Base-by-base conservation (phyloP, 2,797 vertebrate species). In the Pseudomugil gertrudae region DNA sequence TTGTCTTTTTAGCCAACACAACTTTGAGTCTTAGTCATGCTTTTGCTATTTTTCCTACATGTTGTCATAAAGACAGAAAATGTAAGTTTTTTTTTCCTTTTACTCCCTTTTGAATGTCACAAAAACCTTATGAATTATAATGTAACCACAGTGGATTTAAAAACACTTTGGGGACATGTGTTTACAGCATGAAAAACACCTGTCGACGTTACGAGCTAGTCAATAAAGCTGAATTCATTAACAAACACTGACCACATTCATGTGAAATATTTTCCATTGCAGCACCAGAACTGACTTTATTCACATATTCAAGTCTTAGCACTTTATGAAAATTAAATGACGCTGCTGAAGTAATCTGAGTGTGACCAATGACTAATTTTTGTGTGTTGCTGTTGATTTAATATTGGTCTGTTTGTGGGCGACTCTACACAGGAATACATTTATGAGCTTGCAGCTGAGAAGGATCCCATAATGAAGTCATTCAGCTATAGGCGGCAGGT, bases 241-340 rank as follows among this genome's bases (percentile, higher is more conserved):
- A 77, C 57, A 74, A 83, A 90, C 89, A 90, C 85, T 82, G 80
- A 74, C 67, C 54, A 57, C 82, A 85, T 90, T 90, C 87, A 91
- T 78, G 36, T 29, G 58, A 84, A 15, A 58, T 69, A 73, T 75
- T 84, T 88, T 88, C 88, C 85, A 81, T 66, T 66, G 72, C 80
- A 52, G 81, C 84, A 62, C 38, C 3, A 15, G 63, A 30, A 36
- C 67, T 89, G 80, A 89, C 80, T 84, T 87, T 64, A 87, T 86
- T 83, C 55, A 74, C 72, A 76, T 82, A 73, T 61, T 78, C 82
- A 74, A 76, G 78, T 79, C 10, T 9, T 9, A 64, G 63, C 2
- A 33, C 61, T 70, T 71, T 55, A 80, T 78, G 69, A 87, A 84
- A 85, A 81, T 69, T 30, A 84, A 86, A 74, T 75, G 59, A 88